Evolutionary conservation across 2,113 vertebrate species (phyloP).

Genomic region (Motacilla alba): DNA sequence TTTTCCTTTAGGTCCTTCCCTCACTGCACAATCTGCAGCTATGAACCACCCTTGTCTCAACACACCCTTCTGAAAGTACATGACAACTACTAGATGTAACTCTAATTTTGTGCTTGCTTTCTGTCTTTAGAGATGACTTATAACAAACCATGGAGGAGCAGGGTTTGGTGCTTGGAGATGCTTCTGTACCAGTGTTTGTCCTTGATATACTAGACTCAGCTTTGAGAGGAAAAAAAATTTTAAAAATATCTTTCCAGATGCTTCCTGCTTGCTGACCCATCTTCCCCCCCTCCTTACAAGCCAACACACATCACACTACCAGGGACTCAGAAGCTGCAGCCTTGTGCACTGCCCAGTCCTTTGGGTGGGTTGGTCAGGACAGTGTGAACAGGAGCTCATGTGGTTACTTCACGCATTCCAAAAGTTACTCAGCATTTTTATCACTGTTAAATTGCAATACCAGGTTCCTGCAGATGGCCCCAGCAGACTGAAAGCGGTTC

Average conservation of each 20-base stretch:
- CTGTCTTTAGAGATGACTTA: not conserved
- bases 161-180: not conserved
- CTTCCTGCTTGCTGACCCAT: not conserved
- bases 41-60: not conserved
- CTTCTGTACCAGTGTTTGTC: not conserved
- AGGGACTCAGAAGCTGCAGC: not conserved
- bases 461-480: not conserved
- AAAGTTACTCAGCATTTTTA: not conserved
- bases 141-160: not conserved
- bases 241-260: not conserved
- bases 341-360: not conserved
- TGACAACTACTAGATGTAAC: rapidly evolving
- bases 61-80: not conserved
- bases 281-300: not conserved
- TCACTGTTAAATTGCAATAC: not conserved
- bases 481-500: not conserved
- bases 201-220: not conserved
- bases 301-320: not conserved
- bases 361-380: not conserved
- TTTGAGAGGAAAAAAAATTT: not conserved
- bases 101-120: not conserved
- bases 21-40: not conserved
- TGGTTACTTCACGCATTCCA: not conserved
- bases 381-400: not conserved
- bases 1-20: not conserved